Base-by-base conservation (phyloP, 2,888 invertebrate genomes). In the Mesorhabditis spiculigera region DNA sequence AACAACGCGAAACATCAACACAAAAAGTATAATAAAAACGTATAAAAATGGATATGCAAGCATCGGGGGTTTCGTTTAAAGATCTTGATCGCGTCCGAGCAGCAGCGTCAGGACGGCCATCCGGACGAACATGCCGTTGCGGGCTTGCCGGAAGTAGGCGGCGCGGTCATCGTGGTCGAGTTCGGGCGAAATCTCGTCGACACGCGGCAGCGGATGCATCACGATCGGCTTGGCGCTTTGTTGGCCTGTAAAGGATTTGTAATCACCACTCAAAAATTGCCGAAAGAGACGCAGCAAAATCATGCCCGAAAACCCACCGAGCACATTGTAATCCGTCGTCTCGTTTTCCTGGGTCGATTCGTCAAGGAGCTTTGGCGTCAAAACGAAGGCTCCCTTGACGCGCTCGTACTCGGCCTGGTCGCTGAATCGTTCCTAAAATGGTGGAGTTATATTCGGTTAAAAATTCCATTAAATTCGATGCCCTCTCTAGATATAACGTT, bases 141-240 rank as follows among this genome's bases (percentile, higher is more conserved):
- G 95, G 0, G 95, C 95, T 88, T 98, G 98, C 41, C 97, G 90
- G 90, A 99, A 98, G 88, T 98, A 98, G 0, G 96, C 97, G 0
- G 98, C 97, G 67, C 98, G 95, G 94, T 80, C 78, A 88, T 99
- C 98, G 0, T 91, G 91, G 88, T 99, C 98, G 82, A 98, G 93
- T 79, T 95, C 93, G 0, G 92, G 90, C 79, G 94, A 94, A 79
- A 98, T 96, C 88, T 98, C 98, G 85, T 92, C 91, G 0, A 94
- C 91, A 63, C 98, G 90, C 0, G 98, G 98, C 74, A 98, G 88
- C 0, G 98, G 98, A 88, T 98, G 98, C 91, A 98, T 91, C 13
- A 98, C 80, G 66, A 83, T 79, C 10, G 84, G 84, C 13, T 75
- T 75, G 8, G 71, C 69, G 13, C 76, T 71, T 41, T 66, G 69